Base-by-base conservation (phyloP, 2,888 invertebrate genomes). In the Microplitis manilae region DNA sequence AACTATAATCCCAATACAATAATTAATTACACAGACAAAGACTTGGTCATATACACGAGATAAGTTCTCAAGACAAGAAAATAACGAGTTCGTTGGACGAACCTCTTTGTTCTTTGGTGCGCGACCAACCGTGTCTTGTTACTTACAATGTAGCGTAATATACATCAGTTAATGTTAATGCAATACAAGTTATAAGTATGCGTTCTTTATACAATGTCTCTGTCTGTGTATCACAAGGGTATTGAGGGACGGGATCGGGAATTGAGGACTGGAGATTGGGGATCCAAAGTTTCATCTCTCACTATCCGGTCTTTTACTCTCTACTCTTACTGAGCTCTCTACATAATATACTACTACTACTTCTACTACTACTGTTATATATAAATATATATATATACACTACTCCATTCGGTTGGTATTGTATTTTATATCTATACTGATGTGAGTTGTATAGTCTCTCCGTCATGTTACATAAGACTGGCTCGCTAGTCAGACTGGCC, bases 401-500 rank as follows among this genome's bases (percentile, higher is more conserved):
- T 50, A 50, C 13, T 13, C 50, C 13, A 13, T 50, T 13, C 50
- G 50, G 2, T 50, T 50, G 50, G 50, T 50, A 50, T 50, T 50
- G 50, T 50, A 13, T 13, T 50, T 50, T 50, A 50, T 50, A 50
- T 13, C 9, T 50, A 50, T 20, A 68, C 38, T 20, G 70, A 65
- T 50, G 50, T 74, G 13, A 9, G 50, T 13, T 50, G 50, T 50
- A 50, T 50, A 50, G 50, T 50, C 4, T 71, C 70, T 77, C 79
- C 59, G 73, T 60, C 64, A 72, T 73, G 75, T 80, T 79, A 77
- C 74, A 76, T 68, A 67, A 75, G 62, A 69, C 62, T 61, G 67
- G 74, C 78, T 76, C 73, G 77, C 79, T 84, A 50, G 50, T 86
- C 86, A 86, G 87, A 87, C 87, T 89, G 89, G 87, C 89, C 89